Base-by-base conservation (phyloP, 2,888 invertebrate genomes). In the Drosophila testacea region DNA sequence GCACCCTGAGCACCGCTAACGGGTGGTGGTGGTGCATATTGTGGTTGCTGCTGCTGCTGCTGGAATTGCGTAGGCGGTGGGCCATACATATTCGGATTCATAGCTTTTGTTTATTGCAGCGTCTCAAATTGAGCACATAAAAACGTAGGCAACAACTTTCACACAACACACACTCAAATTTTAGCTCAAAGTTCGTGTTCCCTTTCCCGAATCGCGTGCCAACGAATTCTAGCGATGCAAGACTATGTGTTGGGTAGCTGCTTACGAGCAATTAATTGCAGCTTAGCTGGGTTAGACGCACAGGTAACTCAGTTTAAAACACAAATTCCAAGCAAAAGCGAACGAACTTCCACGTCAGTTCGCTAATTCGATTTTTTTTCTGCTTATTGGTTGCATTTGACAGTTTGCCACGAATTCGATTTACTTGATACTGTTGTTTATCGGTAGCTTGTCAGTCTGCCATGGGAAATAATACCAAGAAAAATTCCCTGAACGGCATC, bases 331-430 rank as follows among this genome's bases (percentile, higher is more conserved):
- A 77, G 76, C 82, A 67, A 89, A 76, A 71, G 38, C 76, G 72
- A 88, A 90, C 76, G 73, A 88, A 90, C 86, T 85, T 91, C 91
- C 91, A 91, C 91, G 91, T 91, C 91, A 91, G 91, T 89, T 79
- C 75, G 81, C 81, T 69, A 74, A 82, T 81, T 85, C 83, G 81
- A 81, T 88, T 79, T 89, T 83, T 83, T 71, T 77, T 76, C 77
- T 76, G 52, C 77, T 47, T 73, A 47, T 77, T 84, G 57, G 75
- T 67, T 69, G 73, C 72, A 75, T 89, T 88, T 89, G 90, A 88
- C 88, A 80, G 77, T 87, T 81, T 90, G 90, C 91, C 90, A 91
- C 91, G 91, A 90, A 90, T 30, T 47, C 67, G 67, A 72, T 72
- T 47, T 44, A 10, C n/a, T 41, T 41, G 22, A 22, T 22, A 22